phyloP scores from a whole-genome alignment of 2,888 invertebrate species.

The Adelphocoris suturalis region DNA sequence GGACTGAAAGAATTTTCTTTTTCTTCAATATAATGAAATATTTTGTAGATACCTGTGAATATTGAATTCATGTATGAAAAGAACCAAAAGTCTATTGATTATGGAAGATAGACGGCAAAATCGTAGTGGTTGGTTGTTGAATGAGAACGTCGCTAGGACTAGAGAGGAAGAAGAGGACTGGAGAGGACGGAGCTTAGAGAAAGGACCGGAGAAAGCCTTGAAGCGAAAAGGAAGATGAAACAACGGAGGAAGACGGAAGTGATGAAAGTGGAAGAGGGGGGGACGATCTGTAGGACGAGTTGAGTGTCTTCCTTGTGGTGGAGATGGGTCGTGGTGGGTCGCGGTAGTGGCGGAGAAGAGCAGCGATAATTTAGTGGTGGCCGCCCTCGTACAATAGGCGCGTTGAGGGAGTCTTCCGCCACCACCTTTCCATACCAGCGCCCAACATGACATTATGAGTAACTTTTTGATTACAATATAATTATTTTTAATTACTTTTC shows the following conservation, averaged over 20 bases:
- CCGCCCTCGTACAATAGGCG: constrained; percentile 2
- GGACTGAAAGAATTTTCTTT: too few species aligned
- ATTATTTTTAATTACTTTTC: too few species aligned
- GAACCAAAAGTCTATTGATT: too few species aligned
- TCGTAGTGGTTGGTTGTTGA: too few species aligned
- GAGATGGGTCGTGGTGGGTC: not conserved
- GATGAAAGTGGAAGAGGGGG: not conserved
- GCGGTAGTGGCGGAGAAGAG: not conserved
- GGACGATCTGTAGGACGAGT: not conserved
- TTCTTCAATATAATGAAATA: too few species aligned
- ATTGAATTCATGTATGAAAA: too few species aligned
- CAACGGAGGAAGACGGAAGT: not conserved
- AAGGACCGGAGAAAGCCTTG: not conserved
- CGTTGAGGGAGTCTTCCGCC: too few species aligned
- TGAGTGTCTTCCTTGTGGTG: not conserved
- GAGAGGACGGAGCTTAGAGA: not conserved
- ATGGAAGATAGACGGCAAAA: too few species aligned
- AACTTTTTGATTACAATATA: too few species aligned
- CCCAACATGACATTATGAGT: too few species aligned
- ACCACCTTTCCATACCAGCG: too few species aligned
- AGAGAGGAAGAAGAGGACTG: not conserved
- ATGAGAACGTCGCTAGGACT: not conserved
- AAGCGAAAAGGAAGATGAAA: not conserved
- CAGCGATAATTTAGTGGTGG: constrained; percentile 9
- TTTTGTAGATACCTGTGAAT: too few species aligned